Percentiles rank a stretch among this genome's conserved stretches.
phyloP scores from a whole-genome alignment of 1,140 invertebrate genomes.

The Eulimnadia texana region DNA sequence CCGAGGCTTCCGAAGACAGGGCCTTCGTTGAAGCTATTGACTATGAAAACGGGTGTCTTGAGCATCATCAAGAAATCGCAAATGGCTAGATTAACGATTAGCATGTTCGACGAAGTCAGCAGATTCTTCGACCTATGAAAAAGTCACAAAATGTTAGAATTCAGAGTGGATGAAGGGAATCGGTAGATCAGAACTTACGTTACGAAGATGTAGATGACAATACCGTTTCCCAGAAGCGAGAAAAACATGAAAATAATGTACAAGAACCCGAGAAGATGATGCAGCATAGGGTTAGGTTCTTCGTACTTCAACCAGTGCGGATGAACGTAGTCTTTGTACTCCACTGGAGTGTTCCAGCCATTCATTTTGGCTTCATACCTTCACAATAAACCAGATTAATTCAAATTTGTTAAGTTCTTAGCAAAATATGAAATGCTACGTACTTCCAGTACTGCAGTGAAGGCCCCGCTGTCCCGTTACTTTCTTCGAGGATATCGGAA shows the following conservation, averaged over 20 bases:
- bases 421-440: neutral
- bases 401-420: neutral
- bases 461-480: neutral
- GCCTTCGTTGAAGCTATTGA: slow-evolving; percentile 30
- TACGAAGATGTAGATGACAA: slow-evolving; percentile 34
- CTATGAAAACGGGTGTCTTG: slow-evolving; percentile 24
- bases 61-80: slow-evolving; percentile 28
- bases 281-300: slow-evolving; percentile 26
- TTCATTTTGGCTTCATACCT: slow-evolving; percentile 19
- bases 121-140: neutral
- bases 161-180: too few species aligned
- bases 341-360: slow-evolving; percentile 22
- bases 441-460: neutral
- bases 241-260: slow-evolving; percentile 31
- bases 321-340: slow-evolving; percentile 21
- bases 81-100: slow-evolving; percentile 31
- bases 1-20: slow-evolving; percentile 52
- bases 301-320: slow-evolving; percentile 26
- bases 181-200: too few species aligned
- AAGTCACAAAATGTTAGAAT: too few species aligned
- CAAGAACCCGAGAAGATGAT: slow-evolving; percentile 31
- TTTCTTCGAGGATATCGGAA: neutral
- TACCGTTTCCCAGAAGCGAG: slow-evolving; percentile 30
- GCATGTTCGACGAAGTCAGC: slow-evolving; percentile 29
- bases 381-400: slow-evolving; percentile 4